Conservation (phyloP, 2,113 vertebrate species). For the Apodemus speciosus region DNA sequence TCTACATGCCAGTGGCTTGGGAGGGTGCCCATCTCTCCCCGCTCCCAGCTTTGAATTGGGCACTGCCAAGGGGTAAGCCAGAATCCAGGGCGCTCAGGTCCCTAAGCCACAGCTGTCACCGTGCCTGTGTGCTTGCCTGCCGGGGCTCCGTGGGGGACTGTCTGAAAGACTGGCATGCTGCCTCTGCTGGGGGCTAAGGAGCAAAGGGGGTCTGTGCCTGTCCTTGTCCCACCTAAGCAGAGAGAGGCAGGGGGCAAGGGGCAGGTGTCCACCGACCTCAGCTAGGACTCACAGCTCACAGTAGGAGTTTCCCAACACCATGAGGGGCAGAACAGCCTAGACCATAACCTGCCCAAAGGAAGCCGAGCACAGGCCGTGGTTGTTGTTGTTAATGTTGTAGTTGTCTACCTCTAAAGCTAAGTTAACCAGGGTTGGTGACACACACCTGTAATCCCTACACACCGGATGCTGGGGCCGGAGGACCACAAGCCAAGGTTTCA, state of each 20-base stretch:
- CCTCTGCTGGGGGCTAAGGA: background rate
- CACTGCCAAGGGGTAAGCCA: background rate
- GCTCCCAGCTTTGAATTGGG: background rate
- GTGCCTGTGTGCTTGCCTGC: constrained; percentile 56
- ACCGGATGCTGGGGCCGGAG: background rate
- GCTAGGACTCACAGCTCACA: background rate
- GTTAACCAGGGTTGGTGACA: background rate
- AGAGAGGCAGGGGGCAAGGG: background rate
- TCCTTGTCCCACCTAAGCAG: background rate
- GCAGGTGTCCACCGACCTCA: background rate
- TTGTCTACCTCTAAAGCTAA: background rate
- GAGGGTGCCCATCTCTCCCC: background rate
- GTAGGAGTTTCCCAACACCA: too few species aligned
- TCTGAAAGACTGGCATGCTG: background rate
- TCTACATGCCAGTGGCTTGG: background rate
- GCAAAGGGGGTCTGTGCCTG: background rate
- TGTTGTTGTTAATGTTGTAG: background rate
- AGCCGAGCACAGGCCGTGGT: fast-evolving
- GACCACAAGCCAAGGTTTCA: background rate
- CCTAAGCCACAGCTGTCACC: constrained; percentile 71
- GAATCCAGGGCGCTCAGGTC: constrained; percentile 39
- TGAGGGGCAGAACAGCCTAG: fast-evolving
- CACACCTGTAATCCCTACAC: background rate
- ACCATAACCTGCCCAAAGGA: background rate
- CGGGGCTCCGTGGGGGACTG: constrained; percentile 20